Base-by-base conservation (phyloP, 2,113 vertebrate genomes). In the Spea bombifrons region DNA sequence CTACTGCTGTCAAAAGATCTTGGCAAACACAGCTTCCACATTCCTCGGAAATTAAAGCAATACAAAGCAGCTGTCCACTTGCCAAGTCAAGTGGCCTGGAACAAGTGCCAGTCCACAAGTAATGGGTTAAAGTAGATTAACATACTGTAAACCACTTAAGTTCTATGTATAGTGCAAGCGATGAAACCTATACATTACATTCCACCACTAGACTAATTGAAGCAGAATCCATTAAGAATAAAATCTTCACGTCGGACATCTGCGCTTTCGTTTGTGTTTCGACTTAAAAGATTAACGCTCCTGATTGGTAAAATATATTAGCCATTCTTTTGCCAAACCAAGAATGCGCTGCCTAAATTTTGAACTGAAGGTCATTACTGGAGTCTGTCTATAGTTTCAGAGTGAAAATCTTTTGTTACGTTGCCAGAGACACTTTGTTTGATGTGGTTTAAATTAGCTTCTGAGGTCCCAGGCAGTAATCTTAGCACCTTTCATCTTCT, bases 391-490 rank as follows among this genome's bases (percentile, higher is more conserved):
- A 71, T 75, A 81, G 67, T 83, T 83, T 73, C 80, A 30, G 13
- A 84, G 75, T 64, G 83, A 53, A 67, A 81, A 84, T 13, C 61
- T 82, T 82, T 55, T 84, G 83, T 84, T 55, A 46, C 77, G 81
- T 81, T 79, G 83, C 71, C 81, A 85, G 46, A 3, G 75, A 66
- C 8, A 83, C 82, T 83, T 83, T 78, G 83, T 84, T 83, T 86
- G 80, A 85, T 81, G 68, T 75, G 50, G 66, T 82, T 73, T 84
- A 74, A 84, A 73, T 13, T 66, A 15, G 75, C 75, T 82, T 83
- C 81, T 64, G 82, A 81, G 85, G 78, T 81, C 0, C 9, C 71
- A 68, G 70, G 55, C 47, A 75, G 71, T 46, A 82, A 81, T 76
- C 45, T 80, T 81, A 80, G 83, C 64, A 82, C 76, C 71, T 83